Evolutionary conservation across 2,888 invertebrate genomes (phyloP).

Genomic region (Heliconius sara): DNA sequence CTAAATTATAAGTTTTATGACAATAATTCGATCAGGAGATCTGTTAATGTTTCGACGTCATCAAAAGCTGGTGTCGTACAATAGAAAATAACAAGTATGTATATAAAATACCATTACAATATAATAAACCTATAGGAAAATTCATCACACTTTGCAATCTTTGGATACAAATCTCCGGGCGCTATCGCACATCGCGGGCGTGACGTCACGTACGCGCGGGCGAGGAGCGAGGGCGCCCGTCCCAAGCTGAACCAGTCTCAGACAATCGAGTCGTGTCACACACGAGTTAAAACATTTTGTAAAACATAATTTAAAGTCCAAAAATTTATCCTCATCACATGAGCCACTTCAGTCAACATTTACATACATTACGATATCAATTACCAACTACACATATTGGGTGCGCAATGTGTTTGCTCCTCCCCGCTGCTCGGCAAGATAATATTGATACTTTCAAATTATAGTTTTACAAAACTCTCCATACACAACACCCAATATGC

Average conservation of each 20-base stretch:
- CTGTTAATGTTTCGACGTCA: constrained; percentile 64
- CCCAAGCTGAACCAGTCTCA: constrained; percentile 74
- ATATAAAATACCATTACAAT: constrained; percentile 75
- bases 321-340: constrained; percentile 78
- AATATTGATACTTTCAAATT: background rate
- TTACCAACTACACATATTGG: constrained; percentile 71
- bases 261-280: constrained; percentile 76
- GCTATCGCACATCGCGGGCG: constrained; percentile 45
- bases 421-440: constrained; percentile 5
- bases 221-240: constrained; percentile 19
- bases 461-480: constrained; percentile 54
- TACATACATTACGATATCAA: constrained; percentile 70
- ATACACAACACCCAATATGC: constrained; percentile 83
- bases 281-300: constrained; percentile 73
- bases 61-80: constrained; percentile 69
- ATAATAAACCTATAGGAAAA: constrained; percentile 81
- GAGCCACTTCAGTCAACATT: constrained; percentile 78
- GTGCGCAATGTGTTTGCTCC: constrained; percentile 49
- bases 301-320: constrained; percentile 56
- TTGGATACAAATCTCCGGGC: constrained; percentile 79
- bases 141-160: constrained; percentile 81
- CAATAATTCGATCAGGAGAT: constrained; percentile 70
- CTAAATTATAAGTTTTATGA: constrained; percentile 48
- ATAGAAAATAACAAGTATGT: constrained; percentile 75
- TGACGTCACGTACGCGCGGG: background rate